A percentile compares a stretch with the other conserved stretches of the same genome.
Evolutionary conservation across 2,797 vertebrate species (phyloP).

Genomic region (Chiroxiphia lanceolata): DNA sequence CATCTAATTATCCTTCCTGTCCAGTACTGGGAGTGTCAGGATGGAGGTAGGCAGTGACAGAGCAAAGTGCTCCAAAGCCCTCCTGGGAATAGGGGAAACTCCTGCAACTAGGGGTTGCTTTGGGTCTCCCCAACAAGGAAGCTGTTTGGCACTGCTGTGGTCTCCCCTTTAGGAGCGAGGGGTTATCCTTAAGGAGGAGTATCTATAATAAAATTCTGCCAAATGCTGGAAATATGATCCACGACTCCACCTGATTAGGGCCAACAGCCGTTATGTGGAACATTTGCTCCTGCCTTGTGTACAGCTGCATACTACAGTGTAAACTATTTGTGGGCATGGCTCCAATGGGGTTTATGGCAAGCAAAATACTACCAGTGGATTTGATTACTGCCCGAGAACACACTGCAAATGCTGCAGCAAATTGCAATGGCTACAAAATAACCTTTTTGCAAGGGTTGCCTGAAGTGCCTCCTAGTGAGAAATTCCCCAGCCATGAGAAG

Average conservation of each 20-base stretch:
- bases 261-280: slow-evolving; percentile 54
- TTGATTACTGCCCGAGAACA: slow-evolving; percentile 46
- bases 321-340: slow-evolving; percentile 71
- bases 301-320: slow-evolving; percentile 18
- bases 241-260: slow-evolving; percentile 44
- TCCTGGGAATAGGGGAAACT: neutral
- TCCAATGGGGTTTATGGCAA: slow-evolving; percentile 45
- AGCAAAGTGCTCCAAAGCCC: neutral
- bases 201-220: slow-evolving; percentile 68
- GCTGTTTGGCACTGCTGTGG: neutral
- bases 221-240: slow-evolving; percentile 67
- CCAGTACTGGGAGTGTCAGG: neutral
- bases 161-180: neutral
- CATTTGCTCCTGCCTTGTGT: slow-evolving; percentile 61
- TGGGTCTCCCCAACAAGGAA: neutral
- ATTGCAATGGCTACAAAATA: slow-evolving; percentile 43
- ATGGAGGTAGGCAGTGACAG: neutral
- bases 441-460: neutral
- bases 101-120: neutral
- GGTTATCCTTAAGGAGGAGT: slow-evolving; percentile 12
- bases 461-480: neutral
- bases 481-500: neutral
- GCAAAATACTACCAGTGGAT: slow-evolving; percentile 24
- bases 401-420: slow-evolving; percentile 18
- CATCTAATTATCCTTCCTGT: neutral